Evolutionary conservation across 92 coral and sea anemone species (phyloP).

Genomic region (Virgularia gustaviana): DNA sequence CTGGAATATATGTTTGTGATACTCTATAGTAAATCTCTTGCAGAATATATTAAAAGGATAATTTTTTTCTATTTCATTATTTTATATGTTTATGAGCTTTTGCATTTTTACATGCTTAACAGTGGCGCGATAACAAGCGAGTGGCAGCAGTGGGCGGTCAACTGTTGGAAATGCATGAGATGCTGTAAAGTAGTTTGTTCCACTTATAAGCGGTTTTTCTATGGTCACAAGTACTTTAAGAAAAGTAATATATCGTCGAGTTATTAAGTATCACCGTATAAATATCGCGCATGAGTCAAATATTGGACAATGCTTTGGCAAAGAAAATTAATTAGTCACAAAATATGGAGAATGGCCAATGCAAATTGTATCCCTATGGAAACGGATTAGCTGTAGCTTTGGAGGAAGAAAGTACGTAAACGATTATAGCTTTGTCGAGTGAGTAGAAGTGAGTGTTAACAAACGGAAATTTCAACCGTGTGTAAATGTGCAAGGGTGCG

Average conservation of each 20-base stretch:
- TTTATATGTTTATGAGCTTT: no score
- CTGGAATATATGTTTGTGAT: no score
- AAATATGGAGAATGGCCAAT: slow-evolving; percentile 42
- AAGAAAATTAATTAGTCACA: slow-evolving; percentile 35
- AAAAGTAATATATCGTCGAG: background rate
- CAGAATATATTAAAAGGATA: no score
- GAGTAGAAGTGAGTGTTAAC: slow-evolving; percentile 2
- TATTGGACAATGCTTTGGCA: slow-evolving; percentile 28
- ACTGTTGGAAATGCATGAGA: background rate
- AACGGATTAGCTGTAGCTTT: slow-evolving; percentile 23
- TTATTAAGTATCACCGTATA: background rate
- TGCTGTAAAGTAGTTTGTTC: slow-evolving; percentile 6
- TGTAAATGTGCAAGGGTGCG: background rate
- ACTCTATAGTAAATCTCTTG: no score
- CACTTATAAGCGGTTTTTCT: background rate
- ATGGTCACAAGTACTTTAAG: slow-evolving; percentile 3
- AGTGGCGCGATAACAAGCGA: no score
- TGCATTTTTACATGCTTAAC: no score
- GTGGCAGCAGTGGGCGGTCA: no score
- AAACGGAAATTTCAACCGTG: slow-evolving; percentile 1
- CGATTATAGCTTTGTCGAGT: background rate
- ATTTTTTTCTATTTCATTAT: no score
- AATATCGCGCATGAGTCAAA: slow-evolving; percentile 3
- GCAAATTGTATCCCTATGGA: slow-evolving; percentile 33
- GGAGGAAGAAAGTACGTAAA: background rate